A percentile compares a stretch with the other conserved stretches of the same genome.
Conservation (phyloP, 2,113 vertebrate genomes). For the Hyperopisus bebe region DNA sequence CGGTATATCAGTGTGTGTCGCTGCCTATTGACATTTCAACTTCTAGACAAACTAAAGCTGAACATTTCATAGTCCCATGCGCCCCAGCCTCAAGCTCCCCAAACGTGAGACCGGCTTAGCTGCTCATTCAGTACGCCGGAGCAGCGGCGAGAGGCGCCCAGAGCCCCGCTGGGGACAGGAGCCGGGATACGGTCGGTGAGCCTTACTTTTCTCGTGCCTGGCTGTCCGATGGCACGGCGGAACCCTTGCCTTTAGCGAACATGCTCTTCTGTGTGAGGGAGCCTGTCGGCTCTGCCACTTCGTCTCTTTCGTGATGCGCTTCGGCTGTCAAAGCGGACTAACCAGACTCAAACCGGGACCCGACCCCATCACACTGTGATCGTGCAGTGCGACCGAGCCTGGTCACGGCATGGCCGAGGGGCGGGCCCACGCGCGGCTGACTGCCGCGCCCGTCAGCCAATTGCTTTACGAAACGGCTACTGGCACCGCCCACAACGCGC, state of each 20-base stretch:
- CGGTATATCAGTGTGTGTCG: not conserved
- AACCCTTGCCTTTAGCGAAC: constrained; percentile 95
- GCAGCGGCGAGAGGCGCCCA: not conserved
- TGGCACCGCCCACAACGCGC: constrained; percentile 36
- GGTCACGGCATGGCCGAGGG: constrained; percentile 57
- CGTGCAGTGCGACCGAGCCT: constrained; percentile 75
- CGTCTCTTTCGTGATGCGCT: constrained; percentile 55
- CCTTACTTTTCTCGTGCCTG: constrained; percentile 94
- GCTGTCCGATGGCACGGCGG: constrained; percentile 89
- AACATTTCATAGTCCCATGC: not conserved
- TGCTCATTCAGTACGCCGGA: not conserved
- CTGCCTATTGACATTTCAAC: not conserved
- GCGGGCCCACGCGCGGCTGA: constrained; percentile 51
- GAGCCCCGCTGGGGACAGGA: constrained; percentile 8
- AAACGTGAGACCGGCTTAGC: too few relatives aligned
- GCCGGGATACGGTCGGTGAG: constrained; percentile 35
- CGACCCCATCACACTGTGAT: constrained; percentile 76
- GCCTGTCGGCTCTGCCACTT: constrained; percentile 57
- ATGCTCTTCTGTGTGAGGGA: constrained; percentile 62
- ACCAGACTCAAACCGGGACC: constrained; percentile 74
- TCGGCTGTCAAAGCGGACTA: constrained; percentile 81
- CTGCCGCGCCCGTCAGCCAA: constrained; percentile 41
- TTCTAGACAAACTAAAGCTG: not conserved
- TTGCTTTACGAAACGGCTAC: constrained; percentile 5
- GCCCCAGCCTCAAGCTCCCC: not conserved